Evolutionary conservation across 2,888 invertebrate species (phyloP).

Genomic region (Chrysotoxum bicinctum): DNA sequence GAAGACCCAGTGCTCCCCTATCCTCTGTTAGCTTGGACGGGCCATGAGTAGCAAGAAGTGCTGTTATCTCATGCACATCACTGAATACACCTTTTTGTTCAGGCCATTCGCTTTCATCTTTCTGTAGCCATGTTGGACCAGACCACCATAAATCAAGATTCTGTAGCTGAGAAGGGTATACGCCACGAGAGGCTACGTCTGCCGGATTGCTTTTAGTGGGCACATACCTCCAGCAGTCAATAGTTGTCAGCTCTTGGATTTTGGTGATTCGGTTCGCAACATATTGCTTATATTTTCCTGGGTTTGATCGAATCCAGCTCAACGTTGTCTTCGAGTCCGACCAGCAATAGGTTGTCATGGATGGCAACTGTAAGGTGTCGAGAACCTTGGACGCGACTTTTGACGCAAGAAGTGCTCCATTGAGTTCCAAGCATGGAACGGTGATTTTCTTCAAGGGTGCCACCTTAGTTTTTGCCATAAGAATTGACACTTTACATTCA

Average conservation of each 20-base stretch:
- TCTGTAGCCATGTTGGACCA: conserved; percentile 17
- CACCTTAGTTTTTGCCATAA: conserved; percentile 52
- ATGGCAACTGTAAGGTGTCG: conserved; percentile 16
- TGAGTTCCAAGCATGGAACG: conserved; percentile 48
- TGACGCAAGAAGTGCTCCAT: conserved; percentile 47
- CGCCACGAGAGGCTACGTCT: too few relatives aligned
- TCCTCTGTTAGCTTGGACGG: too few relatives aligned
- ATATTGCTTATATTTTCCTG: conserved; percentile 53
- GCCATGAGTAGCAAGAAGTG: too few relatives aligned
- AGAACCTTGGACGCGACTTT: conserved; percentile 26
- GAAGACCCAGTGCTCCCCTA: too few relatives aligned
- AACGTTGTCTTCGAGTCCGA: too few relatives aligned
- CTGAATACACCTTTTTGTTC: too few relatives aligned
- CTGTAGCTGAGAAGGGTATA: conserved; percentile 15
- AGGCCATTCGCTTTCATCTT: neutral
- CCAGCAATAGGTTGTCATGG: conserved; percentile 25
- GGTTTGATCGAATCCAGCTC: too few relatives aligned
- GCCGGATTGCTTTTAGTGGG: conserved; percentile 21
- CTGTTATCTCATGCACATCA: too few relatives aligned
- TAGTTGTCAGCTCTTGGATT: conserved; percentile 17
- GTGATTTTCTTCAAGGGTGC: conserved; percentile 48
- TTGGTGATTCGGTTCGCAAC: conserved; percentile 29
- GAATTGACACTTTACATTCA: conserved; percentile 32
- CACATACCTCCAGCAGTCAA: conserved; percentile 29
- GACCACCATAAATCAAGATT: conserved; percentile 12